Base-by-base conservation (phyloP, 2,888 invertebrate genomes). In the Neoaliturus tenellus region DNA sequence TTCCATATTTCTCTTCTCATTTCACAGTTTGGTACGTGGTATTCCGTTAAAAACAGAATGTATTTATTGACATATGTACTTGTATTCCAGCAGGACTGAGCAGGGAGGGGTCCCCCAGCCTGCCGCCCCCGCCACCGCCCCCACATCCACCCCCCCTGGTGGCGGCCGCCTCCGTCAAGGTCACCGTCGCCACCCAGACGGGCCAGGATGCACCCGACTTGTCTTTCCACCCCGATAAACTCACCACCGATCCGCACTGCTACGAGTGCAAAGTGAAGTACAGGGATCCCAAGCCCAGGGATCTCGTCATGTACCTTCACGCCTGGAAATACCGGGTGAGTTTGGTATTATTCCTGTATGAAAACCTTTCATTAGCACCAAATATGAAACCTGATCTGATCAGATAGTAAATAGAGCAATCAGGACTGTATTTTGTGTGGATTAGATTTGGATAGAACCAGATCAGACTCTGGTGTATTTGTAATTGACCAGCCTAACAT, bases 231-330 rank as follows among this genome's bases (percentile, higher is more conserved):
- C 92, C 93, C 62, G 94, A 95, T 86, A 95, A 96, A 89, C 93
- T 96, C 91, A 94, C 95, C 14, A 91, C 95, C 14, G 98, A 98
- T 90, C 95, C 95, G 51, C 95, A 97, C 90, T 99, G 98, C 91
- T 96, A 96, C 90, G 97, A 98, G 91, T 99, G 98, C 91, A 97
- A 97, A 91, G 96, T 97, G 84, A 93, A 96, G 85, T 98, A 97
- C 92, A 93, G 96, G 86, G 98, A 99, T 91, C 98, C 99, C 0
- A 94, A 96, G 86, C 97, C 97, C 0, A 94, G 96, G 87, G 98
- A 98, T 91, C 93, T 99, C 85, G 95, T 98, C 87, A 98, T 99
- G 97, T 99, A 97, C 91, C 93, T 99, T 67, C 99, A 99, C 91
- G 98, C 98, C 39, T 97, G 97, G 96, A 96, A 96, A 89, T 97